A percentile compares a stretch with the other conserved stretches of the same genome.
phyloP scores from a whole-genome alignment of 2,888 invertebrate species.

The Tricholauxania praeusta region DNA sequence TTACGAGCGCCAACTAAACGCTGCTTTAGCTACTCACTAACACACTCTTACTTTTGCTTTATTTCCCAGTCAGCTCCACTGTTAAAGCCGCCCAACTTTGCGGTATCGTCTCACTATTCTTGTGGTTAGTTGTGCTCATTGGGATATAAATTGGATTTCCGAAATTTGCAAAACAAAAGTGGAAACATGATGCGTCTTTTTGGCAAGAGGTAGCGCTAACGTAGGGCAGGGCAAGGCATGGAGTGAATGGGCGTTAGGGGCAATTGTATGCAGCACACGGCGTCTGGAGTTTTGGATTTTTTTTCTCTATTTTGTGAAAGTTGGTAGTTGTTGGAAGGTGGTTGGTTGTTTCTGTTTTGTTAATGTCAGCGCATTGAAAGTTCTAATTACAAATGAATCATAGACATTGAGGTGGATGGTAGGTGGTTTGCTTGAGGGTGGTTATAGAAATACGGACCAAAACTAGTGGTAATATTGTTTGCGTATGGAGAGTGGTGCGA shows the following conservation, averaged over 20 bases:
- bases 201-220: neutral
- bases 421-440: neutral
- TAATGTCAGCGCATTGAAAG: slow-evolving; percentile 8
- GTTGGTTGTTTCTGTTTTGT: neutral
- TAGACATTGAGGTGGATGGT: neutral
- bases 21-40: too few species aligned
- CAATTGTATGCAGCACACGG: neutral
- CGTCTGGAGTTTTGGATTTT: neutral
- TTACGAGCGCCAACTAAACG: slow-evolving; percentile 9
- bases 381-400: slow-evolving; percentile 8
- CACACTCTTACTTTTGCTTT: too few species aligned
- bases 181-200: slow-evolving; percentile 25
- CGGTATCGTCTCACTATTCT: neutral
- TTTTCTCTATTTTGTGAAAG: too few species aligned
- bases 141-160: slow-evolving; percentile 33
- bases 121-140: slow-evolving; percentile 5
- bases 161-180: slow-evolving; percentile 34
- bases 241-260: too few species aligned
- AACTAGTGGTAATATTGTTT: too few species aligned
- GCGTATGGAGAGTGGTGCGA: too few species aligned
- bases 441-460: too few species aligned
- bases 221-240: too few species aligned
- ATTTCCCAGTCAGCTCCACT: too few species aligned
- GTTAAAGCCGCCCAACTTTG: neutral
- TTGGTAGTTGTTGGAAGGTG: neutral